Base-by-base conservation (phyloP, 2,888 invertebrate genomes). In the Ramazzottius varieornatus region DNA sequence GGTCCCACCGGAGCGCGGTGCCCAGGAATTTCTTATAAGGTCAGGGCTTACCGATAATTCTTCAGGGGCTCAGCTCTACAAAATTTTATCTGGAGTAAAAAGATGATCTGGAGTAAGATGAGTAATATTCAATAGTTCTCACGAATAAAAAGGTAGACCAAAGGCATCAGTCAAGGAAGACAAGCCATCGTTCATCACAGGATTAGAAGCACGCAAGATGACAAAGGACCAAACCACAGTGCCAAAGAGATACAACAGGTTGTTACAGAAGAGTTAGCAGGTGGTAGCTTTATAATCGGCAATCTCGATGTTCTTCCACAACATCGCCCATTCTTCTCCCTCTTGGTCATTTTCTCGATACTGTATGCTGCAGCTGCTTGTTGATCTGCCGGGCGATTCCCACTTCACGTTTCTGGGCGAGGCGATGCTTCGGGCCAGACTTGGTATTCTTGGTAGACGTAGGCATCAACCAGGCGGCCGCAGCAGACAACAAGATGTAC, bases 231-330 rank as follows among this genome's bases (percentile, higher is more conserved):
- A 83, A 69, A 94, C 81, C 70, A 98, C 88, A 65, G 96, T 86
- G 67, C 94, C 82, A 66, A 91, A 86, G 77, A 96, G 80, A 79
- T 90, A 98, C 68, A 98, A 78, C 29, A 94, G 88, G 75, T 99
- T 99, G 80, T 94, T 98, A 82, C 94, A 98, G 80, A 99, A 98
- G 73, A 98, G 94, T 64, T 96, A 86, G 77, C 91, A 94, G 1
- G 93, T 94, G 40, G 94, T 98, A 0, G 98, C 94, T 79, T 99
- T 96, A 75, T 92, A 94, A 76, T 99, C 98, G 32, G 96, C 96
- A 16, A 96, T 94, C 80, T 96, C 96, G 77, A 98, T 99, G 79
- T 96, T 96, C 80, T 96, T 94, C 94, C 94, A 98, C 68, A 98
- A 77, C 70, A 96, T 91, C 96, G 83, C 74, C 98, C 96, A 74